Evolutionary conservation across 1,140 invertebrate genomes (phyloP).

Genomic region (Drosophila ogumai): DNA sequence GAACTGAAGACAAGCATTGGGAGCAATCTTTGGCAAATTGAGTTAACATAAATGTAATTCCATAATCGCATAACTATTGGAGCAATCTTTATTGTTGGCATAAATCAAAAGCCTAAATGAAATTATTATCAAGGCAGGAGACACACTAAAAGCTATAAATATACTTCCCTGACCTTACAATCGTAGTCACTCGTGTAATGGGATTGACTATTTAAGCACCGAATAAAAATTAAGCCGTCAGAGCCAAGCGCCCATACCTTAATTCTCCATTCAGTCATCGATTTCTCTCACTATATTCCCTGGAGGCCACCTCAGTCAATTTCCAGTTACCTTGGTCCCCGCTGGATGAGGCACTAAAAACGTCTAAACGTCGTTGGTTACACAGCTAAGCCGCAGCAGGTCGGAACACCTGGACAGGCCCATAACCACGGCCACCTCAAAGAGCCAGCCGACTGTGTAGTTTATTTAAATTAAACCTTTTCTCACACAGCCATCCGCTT

Average conservation of each 20-base stretch:
- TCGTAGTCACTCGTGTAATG: neutral
- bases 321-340: slow-evolving; percentile 17
- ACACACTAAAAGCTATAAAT: neutral
- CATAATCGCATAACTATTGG: slow-evolving; percentile 5
- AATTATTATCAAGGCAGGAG: neutral
- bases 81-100: slow-evolving; percentile 5
- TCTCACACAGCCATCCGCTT: slow-evolving; percentile 28
- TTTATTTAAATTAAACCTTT: slow-evolving; percentile 82
- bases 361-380: slow-evolving; percentile 59
- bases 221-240: neutral
- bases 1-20: slow-evolving; percentile 1
- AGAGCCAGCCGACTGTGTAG: slow-evolving; percentile 57
- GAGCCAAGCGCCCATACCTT: neutral
- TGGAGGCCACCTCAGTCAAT: slow-evolving; percentile 16
- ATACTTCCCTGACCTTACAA: neutral
- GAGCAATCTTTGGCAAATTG: slow-evolving; percentile 59
- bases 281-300: slow-evolving; percentile 24
- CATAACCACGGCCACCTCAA: slow-evolving; percentile 49
- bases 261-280: slow-evolving; percentile 18
- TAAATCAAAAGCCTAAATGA: neutral
- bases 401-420: slow-evolving; percentile 44
- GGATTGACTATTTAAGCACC: slow-evolving; percentile 2
- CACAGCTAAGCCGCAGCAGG: slow-evolving; percentile 51
- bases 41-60: slow-evolving; percentile 21
- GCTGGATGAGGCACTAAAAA: slow-evolving; percentile 42